Evolutionary conservation across 2,797 vertebrate genomes (phyloP).

Genomic region (Lepilemur septentrionalis): DNA sequence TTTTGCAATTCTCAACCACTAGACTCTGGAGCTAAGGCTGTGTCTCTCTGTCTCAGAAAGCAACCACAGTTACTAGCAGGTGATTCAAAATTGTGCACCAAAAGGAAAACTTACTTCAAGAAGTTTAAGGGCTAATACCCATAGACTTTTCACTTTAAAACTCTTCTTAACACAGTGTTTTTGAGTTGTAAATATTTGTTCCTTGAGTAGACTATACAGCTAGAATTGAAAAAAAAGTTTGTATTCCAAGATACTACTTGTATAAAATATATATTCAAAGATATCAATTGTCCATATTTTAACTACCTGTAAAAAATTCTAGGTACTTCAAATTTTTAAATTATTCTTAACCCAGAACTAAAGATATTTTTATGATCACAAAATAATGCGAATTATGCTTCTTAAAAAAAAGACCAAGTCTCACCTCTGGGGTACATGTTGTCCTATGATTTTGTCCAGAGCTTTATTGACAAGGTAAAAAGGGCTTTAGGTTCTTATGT

Average conservation of each 20-base stretch:
- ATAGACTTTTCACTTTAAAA: background rate
- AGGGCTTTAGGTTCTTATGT: background rate
- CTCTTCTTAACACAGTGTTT: background rate
- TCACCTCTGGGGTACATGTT: background rate
- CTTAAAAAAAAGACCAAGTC: background rate
- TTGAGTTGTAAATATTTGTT: background rate
- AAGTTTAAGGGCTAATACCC: background rate
- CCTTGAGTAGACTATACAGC: background rate
- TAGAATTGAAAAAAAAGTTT: background rate
- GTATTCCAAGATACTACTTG: background rate
- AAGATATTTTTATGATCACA: background rate
- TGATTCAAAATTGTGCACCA: background rate
- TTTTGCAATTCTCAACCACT: background rate
- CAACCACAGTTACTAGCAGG: background rate
- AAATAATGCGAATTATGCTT: constrained; percentile 2
- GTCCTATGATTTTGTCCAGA: background rate
- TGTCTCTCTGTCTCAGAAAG: background rate
- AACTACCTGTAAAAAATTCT: background rate
- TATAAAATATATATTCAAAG: constrained; percentile 24
- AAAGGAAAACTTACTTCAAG: background rate
- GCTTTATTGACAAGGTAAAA: background rate
- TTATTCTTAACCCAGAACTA: background rate
- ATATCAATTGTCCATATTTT: background rate
- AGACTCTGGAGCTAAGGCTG: background rate
- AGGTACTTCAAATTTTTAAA: background rate